Conservation (phyloP, 2,888 invertebrate species). For the Hybos culiciformis region DNA sequence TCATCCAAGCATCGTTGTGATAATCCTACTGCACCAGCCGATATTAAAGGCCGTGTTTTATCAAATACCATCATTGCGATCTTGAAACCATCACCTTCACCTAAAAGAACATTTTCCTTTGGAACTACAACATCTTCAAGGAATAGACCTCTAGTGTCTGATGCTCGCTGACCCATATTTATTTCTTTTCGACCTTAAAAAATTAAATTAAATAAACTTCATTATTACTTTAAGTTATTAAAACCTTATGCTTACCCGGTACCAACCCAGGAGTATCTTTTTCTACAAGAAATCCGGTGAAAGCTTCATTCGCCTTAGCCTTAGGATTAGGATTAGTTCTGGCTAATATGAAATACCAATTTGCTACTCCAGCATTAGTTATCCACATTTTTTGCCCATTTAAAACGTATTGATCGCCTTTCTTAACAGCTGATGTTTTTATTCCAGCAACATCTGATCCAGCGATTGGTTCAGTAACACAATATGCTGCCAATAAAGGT, state of each 20-base stretch:
- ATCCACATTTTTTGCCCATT: conserved; percentile 97
- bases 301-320: conserved; percentile 66
- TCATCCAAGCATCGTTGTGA: conserved; percentile 77
- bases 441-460: conserved; percentile 85
- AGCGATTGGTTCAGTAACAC: conserved; percentile 83
- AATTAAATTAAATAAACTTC: too few relatives aligned
- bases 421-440: conserved; percentile 74
- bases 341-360: conserved; percentile 84
- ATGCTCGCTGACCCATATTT: conserved; percentile 61
- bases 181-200: conserved; percentile 53
- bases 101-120: conserved; percentile 51
- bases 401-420: conserved; percentile 77
- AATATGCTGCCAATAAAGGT: conserved; percentile 74
- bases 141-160: conserved; percentile 55
- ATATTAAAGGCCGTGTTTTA: conserved; percentile 59
- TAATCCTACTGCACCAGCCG: conserved; percentile 70
- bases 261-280: conserved; percentile 48
- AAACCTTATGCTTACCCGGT: too few relatives aligned
- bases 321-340: conserved; percentile 80
- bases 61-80: conserved; percentile 64
- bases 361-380: conserved; percentile 84
- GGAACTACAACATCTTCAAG: conserved; percentile 64
- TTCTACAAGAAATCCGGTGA: conserved; percentile 62
- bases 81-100: conserved; percentile 58
- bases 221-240: too few relatives aligned